These are phyloP conservation scores for Dreissena rostriformis DNA, from an alignment of 1,140 invertebrate genomes.

Conservation along the genomic window DNA sequence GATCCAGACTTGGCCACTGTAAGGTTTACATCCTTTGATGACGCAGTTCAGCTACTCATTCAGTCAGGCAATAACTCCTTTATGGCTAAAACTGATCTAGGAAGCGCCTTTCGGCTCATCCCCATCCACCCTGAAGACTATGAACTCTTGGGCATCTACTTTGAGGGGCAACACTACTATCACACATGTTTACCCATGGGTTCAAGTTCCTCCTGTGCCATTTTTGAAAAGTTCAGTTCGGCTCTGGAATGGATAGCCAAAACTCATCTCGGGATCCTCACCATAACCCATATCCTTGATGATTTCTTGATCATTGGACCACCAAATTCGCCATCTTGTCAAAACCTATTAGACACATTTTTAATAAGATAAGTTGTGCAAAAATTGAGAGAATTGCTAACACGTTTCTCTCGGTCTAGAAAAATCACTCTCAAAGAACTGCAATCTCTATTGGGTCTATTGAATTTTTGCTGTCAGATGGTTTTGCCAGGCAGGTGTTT, in stretches of 20 bases:
- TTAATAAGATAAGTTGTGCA: constrained; percentile 8
- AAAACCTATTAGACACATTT: constrained; percentile 12
- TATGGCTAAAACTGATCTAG: neutral
- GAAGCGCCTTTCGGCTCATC: neutral
- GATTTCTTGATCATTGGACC: constrained; percentile 13
- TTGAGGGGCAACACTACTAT: constrained; percentile 18
- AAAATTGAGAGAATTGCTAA: neutral
- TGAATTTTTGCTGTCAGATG: constrained; percentile 54
- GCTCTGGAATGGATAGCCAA: neutral
- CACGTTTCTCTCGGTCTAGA: neutral
- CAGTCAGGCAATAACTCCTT: neutral
- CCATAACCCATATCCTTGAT: constrained; percentile 8
- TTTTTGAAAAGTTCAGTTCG: constrained; percentile 30
- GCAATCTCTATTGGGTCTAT: constrained; percentile 47
- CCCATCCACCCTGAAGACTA: constrained; percentile 41
- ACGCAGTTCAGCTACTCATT: neutral
- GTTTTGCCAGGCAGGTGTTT: constrained; percentile 51
- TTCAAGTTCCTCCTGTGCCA: constrained; percentile 26
- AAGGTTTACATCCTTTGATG: neutral
- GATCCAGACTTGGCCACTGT: constrained; percentile 1
- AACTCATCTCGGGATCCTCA: neutral
- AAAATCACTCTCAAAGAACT: constrained; percentile 34
- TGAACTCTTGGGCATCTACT: constrained; percentile 24
- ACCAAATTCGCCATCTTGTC: neutral
- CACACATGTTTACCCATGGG: constrained; percentile 31